Percentiles rank a stretch among this genome's conserved stretches.
These are phyloP conservation scores for Andrena haemorrhoa DNA, from an alignment of 2,888 invertebrate genomes.

Conservation along the genomic window DNA sequence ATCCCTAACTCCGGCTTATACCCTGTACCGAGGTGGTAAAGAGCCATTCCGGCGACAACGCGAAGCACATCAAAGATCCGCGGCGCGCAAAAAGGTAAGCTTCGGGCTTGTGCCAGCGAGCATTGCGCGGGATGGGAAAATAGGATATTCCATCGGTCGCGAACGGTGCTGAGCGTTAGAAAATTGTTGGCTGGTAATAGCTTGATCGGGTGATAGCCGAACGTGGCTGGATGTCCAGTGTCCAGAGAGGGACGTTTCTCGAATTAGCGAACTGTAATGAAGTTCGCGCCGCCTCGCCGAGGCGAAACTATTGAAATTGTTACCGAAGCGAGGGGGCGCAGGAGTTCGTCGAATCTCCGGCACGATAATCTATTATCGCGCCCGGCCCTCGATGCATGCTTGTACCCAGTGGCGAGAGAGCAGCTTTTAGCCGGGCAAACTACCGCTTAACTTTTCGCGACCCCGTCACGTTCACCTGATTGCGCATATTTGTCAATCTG, in stretches of 20 bases:
- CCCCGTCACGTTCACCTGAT: slow-evolving; percentile 23
- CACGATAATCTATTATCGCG: slow-evolving; percentile 35
- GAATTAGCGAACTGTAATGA: slow-evolving; percentile 39
- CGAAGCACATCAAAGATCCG: too few relatives aligned
- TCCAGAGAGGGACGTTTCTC: neutral
- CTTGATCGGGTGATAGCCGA: neutral
- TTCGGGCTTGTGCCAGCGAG: neutral
- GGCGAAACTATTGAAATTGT: slow-evolving; percentile 42
- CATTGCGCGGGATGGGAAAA: neutral
- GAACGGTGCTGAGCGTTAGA: neutral
- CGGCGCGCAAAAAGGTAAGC: too few relatives aligned
- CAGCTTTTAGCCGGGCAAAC: slow-evolving; percentile 7
- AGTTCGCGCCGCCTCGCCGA: slow-evolving; percentile 27
- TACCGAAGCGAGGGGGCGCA: neutral
- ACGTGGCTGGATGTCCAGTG: neutral
- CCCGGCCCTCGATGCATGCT: neutral
- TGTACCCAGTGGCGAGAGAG: neutral
- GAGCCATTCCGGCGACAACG: neutral
- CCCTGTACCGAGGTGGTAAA: neutral
- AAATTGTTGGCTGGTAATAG: neutral
- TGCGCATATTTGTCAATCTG: slow-evolving; percentile 52
- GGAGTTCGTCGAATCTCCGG: slow-evolving; percentile 21
- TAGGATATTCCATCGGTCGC: neutral
- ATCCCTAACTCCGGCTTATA: neutral
- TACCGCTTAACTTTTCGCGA: slow-evolving; percentile 45